A percentile compares a stretch with the other conserved stretches of the same genome.
phyloP scores from a whole-genome alignment of 2,797 vertebrate genomes.

The Eulemur coronatus region DNA sequence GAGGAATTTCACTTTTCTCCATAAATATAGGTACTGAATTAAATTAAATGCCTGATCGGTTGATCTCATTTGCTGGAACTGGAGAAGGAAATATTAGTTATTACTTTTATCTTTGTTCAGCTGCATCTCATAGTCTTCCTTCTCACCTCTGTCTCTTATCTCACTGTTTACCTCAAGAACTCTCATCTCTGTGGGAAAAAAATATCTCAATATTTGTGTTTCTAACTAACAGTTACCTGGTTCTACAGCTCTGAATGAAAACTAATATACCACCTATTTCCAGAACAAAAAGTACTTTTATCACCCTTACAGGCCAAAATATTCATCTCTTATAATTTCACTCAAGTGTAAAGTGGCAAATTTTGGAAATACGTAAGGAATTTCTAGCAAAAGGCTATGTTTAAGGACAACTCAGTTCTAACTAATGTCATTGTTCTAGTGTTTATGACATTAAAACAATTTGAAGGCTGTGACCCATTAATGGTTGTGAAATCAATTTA shows the following conservation, averaged over 20 bases:
- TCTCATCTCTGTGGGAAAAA: not conserved
- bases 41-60: not conserved
- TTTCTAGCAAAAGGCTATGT: not conserved
- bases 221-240: not conserved
- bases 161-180: conserved; percentile 33
- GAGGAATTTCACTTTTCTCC: not conserved
- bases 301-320: not conserved
- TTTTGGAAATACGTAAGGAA: conserved; percentile 3
- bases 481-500: not conserved
- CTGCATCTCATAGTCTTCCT: not conserved
- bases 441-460: not conserved
- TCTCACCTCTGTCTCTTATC: not conserved
- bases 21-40: not conserved
- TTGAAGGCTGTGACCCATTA: not conserved
- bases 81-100: not conserved
- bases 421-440: not conserved
- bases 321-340: not conserved
- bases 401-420: not conserved
- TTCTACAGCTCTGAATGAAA: conserved; percentile 15
- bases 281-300: not conserved
- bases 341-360: not conserved
- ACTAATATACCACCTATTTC: not conserved
- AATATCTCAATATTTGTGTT: not conserved
- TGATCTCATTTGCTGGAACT: not conserved
- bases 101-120: conserved; percentile 7